Evolutionary conservation across 2,113 vertebrate species (phyloP).

Genomic region (Cheilinus undulatus): DNA sequence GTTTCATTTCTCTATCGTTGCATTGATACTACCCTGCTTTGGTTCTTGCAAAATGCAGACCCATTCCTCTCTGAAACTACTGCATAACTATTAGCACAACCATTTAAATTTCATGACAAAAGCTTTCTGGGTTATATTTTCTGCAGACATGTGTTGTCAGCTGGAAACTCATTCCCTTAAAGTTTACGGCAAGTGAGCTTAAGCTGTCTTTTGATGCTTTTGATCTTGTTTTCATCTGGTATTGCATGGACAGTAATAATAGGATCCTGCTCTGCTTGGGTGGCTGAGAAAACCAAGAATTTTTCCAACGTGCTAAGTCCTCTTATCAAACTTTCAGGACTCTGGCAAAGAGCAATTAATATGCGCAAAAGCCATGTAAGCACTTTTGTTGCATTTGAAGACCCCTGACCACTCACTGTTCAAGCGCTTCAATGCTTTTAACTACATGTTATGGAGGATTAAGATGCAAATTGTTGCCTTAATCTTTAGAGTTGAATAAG

Average conservation of each 20-base stretch:
- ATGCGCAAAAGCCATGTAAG: slow-evolving; percentile 60
- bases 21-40: slow-evolving; percentile 16
- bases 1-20: slow-evolving; percentile 1
- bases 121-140: background rate
- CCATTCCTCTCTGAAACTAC: background rate
- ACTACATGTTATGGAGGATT: slow-evolving; percentile 57
- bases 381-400: slow-evolving; percentile 54
- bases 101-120: slow-evolving; percentile 24
- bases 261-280: slow-evolving; percentile 31
- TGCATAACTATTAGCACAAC: background rate
- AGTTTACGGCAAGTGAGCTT: background rate
- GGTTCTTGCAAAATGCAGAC: background rate
- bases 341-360: slow-evolving; percentile 54
- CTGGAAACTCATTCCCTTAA: slow-evolving; percentile 12
- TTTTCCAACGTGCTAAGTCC: slow-evolving; percentile 1
- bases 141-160: slow-evolving; percentile 16
- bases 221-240: slow-evolving; percentile 25
- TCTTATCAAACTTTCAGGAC: slow-evolving; percentile 53
- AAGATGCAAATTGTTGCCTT: slow-evolving; percentile 70
- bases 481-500: slow-evolving; percentile 65
- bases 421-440: slow-evolving; percentile 38
- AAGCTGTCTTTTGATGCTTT: slow-evolving; percentile 29
- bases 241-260: background rate
- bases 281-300: slow-evolving; percentile 17
- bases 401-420: slow-evolving; percentile 50